These are phyloP conservation scores for Benitochromis conjunctus DNA, from an alignment of 2,113 vertebrate species.

Conservation along the genomic window DNA sequence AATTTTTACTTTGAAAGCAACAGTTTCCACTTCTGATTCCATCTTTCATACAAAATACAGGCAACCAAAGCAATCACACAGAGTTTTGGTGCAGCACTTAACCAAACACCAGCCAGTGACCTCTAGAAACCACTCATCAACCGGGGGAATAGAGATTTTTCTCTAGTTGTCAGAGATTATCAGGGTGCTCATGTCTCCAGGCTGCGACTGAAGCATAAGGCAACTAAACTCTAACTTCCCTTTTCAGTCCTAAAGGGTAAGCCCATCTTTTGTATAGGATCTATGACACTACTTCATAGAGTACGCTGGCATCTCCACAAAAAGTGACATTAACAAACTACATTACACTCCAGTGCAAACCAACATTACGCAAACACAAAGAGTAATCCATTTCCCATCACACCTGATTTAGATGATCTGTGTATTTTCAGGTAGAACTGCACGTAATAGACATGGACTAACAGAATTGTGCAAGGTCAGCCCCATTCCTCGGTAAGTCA, in stretches of 20 bases:
- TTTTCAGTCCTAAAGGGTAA: background rate
- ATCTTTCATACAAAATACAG: background rate
- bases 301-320: background rate
- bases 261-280: background rate
- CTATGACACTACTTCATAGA: background rate
- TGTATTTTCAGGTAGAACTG: background rate
- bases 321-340: background rate
- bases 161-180: background rate
- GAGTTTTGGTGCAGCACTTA: background rate
- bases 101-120: background rate
- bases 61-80: background rate
- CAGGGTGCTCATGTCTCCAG: rapidly evolving
- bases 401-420: background rate
- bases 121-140: background rate
- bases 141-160: background rate
- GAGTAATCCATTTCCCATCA: background rate
- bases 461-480: conserved; percentile 12
- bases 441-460: background rate
- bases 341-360: background rate
- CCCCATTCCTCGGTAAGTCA: background rate
- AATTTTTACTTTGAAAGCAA: background rate
- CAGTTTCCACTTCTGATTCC: background rate
- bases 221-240: rapidly evolving
- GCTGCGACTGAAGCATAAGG: background rate
- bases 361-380: background rate